Evolutionary conservation across 2,797 vertebrate genomes (phyloP).

Genomic region (Propithecus perrieri): DNA sequence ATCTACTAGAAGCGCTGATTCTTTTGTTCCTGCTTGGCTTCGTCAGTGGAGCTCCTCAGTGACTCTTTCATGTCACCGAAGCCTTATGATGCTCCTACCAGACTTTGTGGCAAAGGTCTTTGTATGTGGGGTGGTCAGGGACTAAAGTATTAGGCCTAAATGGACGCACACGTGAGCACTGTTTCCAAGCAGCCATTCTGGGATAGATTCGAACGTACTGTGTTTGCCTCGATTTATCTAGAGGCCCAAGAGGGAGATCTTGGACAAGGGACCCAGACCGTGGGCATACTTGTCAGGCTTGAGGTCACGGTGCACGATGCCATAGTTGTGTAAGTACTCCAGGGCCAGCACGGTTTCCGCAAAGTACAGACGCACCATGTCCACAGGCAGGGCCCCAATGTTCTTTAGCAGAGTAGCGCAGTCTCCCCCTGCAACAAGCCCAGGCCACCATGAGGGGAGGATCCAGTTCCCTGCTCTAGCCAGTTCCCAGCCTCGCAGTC

Average conservation of each 20-base stretch:
- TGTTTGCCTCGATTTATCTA: not conserved
- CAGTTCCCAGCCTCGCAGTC: not conserved
- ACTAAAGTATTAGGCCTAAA: not conserved
- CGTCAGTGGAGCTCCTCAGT: constrained; percentile 1
- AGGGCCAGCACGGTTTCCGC: constrained; percentile 96
- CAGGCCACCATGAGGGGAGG: constrained; percentile 17
- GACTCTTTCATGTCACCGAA: not conserved
- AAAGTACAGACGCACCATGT: constrained; percentile 98
- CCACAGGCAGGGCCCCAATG: constrained; percentile 95
- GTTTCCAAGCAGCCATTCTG: not conserved
- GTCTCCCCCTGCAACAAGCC: constrained; percentile 91
- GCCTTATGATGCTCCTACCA: not conserved
- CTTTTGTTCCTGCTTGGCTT: constrained; percentile 19
- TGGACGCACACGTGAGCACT: not conserved
- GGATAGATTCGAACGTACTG: not conserved
- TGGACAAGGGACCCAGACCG: not conserved
- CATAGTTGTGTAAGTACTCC: constrained; percentile 98
- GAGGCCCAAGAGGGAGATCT: not conserved
- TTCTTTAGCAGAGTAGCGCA: constrained; percentile 98
- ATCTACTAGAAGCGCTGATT: not conserved
- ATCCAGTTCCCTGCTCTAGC: not conserved
- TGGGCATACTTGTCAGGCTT: constrained; percentile 95
- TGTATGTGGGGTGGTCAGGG: not conserved
- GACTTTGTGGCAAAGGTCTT: not conserved
- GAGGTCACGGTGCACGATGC: constrained; percentile 97